phyloP scores from a whole-genome alignment of 2,113 vertebrate species.

The Hemiscyllium ocellatum region DNA sequence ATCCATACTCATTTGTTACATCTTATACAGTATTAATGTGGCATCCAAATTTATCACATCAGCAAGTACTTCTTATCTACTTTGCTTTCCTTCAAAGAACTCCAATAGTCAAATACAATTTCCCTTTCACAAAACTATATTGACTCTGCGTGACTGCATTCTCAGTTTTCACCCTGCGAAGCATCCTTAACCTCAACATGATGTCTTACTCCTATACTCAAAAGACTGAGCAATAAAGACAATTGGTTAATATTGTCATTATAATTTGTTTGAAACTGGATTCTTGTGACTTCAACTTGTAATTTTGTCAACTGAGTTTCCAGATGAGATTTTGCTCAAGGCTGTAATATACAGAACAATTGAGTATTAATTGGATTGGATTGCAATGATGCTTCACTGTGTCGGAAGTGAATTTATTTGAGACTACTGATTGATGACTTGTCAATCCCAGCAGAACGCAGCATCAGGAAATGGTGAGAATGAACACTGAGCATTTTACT shows the following conservation, averaged over 20 bases:
- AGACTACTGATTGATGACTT: neutral
- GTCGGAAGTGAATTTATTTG: neutral
- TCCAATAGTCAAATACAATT: too few species aligned
- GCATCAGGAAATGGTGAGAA: neutral
- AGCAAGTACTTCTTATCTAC: too few species aligned
- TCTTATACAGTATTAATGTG: too few species aligned
- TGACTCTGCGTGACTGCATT: too few species aligned
- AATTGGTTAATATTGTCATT: neutral
- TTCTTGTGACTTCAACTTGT: neutral
- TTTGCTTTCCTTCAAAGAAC: too few species aligned
- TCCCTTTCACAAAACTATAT: too few species aligned
- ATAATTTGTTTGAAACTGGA: neutral
- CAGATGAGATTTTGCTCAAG: neutral
- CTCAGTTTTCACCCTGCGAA: too few species aligned
- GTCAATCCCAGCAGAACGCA: neutral
- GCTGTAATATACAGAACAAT: neutral
- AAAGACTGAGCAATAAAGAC: too few species aligned
- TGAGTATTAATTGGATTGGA: neutral
- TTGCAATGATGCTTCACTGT: neutral
- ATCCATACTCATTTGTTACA: too few species aligned
- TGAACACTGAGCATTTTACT: neutral
- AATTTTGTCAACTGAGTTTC: neutral
- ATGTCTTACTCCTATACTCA: too few species aligned
- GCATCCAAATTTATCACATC: too few species aligned
- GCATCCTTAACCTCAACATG: too few species aligned